A percentile compares a stretch with the other conserved stretches of the same genome.
phyloP scores from a whole-genome alignment of 2,113 vertebrate species.

The Actenoides lindsayi region DNA sequence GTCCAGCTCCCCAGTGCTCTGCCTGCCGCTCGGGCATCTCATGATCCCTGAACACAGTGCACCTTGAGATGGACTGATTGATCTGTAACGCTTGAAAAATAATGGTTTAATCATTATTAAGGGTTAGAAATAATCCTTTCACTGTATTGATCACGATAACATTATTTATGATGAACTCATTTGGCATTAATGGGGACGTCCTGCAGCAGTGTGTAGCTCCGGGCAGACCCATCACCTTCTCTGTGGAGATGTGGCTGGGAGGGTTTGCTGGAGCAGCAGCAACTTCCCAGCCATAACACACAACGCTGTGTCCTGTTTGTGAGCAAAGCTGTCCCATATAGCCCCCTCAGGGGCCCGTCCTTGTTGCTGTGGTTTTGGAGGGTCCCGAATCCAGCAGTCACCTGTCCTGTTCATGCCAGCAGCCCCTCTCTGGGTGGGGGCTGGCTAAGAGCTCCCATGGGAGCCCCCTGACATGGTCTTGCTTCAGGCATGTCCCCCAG shows the following conservation, averaged over 20 bases:
- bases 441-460: neutral
- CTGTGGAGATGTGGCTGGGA: fast-evolving
- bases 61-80: constrained; percentile 73
- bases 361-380: neutral
- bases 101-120: constrained; percentile 77
- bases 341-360: fast-evolving
- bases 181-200: constrained; percentile 28
- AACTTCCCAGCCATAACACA: neutral
- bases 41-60: constrained; percentile 44
- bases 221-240: neutral
- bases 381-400: neutral
- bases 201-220: neutral
- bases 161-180: constrained; percentile 70
- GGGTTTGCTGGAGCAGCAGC: neutral
- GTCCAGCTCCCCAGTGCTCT: neutral
- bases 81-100: constrained; percentile 76
- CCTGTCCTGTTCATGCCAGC: neutral
- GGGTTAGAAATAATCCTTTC: constrained; percentile 79
- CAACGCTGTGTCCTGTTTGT: neutral
- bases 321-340: neutral
- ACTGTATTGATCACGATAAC: constrained; percentile 53
- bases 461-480: neutral
- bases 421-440: neutral
- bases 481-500: fast-evolving
- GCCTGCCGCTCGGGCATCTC: neutral